Conservation (phyloP, 2,113 vertebrate genomes). For the Chauna torquata region DNA sequence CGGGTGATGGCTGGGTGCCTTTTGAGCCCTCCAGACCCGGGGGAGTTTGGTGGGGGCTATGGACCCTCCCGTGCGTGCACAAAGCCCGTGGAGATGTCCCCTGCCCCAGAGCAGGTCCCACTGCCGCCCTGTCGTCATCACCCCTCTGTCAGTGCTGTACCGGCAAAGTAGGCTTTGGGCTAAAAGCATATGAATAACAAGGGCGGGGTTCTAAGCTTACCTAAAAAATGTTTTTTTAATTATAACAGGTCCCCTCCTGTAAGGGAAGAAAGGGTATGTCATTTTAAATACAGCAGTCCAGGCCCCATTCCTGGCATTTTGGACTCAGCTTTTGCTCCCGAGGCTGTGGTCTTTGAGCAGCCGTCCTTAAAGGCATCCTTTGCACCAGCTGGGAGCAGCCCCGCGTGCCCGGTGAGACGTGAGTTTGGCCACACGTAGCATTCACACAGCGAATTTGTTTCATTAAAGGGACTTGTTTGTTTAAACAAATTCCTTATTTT, state of each 20-base stretch:
- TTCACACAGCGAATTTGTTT: background rate
- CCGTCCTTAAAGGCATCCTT: background rate
- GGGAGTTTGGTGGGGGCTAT: background rate
- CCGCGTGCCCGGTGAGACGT: rapidly evolving
- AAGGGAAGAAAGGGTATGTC: background rate
- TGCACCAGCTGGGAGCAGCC: background rate
- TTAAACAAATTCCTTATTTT: background rate
- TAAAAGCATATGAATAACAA: background rate
- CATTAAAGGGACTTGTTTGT: no score
- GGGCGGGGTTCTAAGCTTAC: background rate
- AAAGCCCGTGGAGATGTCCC: no score
- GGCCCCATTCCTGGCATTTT: background rate
- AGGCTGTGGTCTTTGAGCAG: background rate
- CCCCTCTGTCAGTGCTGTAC: background rate
- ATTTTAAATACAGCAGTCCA: background rate
- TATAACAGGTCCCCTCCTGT: background rate
- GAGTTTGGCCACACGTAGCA: background rate
- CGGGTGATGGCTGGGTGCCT: background rate
- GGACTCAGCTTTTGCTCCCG: background rate
- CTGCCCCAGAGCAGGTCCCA: no score
- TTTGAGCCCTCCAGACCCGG: background rate
- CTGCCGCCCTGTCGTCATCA: no score
- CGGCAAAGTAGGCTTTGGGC: background rate
- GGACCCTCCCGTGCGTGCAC: no score
- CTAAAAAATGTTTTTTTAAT: background rate